These are phyloP conservation scores for Helicolenus hilgendorfi DNA, from an alignment of 2,797 vertebrate species.

Conservation along the genomic window DNA sequence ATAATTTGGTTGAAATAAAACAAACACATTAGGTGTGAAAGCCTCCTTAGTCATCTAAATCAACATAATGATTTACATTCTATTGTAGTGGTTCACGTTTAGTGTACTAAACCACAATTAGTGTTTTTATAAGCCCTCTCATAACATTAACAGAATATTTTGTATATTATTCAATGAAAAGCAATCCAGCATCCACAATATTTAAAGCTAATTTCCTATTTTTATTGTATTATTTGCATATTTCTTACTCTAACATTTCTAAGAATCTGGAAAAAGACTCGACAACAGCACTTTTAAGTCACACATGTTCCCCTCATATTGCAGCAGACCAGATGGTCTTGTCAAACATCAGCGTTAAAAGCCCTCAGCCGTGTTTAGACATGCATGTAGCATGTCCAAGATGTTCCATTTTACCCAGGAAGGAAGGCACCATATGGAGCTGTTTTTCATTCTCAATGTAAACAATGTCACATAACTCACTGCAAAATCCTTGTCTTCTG, in stretches of 20 bases:
- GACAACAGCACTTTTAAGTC: not conserved
- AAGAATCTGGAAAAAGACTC: not conserved
- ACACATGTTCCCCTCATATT: not conserved
- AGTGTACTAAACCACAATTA: too few relatives aligned
- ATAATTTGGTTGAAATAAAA: not conserved
- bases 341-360: slow-evolving; percentile 45
- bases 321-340: slow-evolving; percentile 45
- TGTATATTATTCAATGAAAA: not conserved
- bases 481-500: slow-evolving; percentile 34
- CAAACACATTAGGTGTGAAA: not conserved
- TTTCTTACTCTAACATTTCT: not conserved
- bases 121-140: not conserved
- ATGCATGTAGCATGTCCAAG: slow-evolving; percentile 44
- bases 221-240: not conserved
- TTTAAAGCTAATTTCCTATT: not conserved
- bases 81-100: not conserved
- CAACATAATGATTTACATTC: not conserved
- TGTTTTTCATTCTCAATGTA: slow-evolving; percentile 45
- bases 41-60: not conserved
- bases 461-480: slow-evolving; percentile 30
- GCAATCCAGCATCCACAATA: not conserved
- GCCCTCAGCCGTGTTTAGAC: slow-evolving; percentile 50
- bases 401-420: slow-evolving; percentile 10
- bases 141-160: not conserved
- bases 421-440: slow-evolving; percentile 42